Evolutionary conservation across 2,888 invertebrate species (phyloP), one percentile per base, ranked within the genome.

Genomic region (Craniophora ligustri): DNA sequence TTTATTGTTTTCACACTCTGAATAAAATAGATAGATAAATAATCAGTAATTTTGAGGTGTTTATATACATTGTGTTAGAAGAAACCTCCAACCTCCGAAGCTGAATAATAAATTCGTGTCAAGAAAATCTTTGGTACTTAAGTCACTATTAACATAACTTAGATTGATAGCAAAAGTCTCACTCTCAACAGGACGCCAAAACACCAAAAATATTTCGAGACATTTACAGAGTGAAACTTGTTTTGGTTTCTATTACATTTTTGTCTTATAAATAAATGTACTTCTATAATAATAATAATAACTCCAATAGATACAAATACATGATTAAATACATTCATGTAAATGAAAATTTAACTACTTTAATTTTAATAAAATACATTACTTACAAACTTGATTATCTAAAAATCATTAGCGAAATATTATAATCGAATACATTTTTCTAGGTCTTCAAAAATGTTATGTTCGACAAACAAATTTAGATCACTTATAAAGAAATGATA

Each of bases 1-100:
- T 92, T 91, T 92, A 92, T 88, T 88, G 78, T 86, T 82, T 81
- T 71, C 88, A 89, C 88, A 84, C 88, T 82, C 81, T 77, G 78
- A 82, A 80, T 82, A 82, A 75, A 82, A 77, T 77, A 77, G 69
- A 78, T 74, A 76, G 72, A 79, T 78, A 76, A 71, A 79, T 78
- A 78, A 78, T 76, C 73, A 49, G 48, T 45, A 48, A 35, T 40
- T 56, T 40, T 53, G 41, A 64, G 47, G 75, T 76, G 74, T 72
- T 74, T 82, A 85, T 84, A 77, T 83, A 86, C 82, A 85, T 63
- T 63, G 74, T 68, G 54, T 21, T 21, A 45, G 47, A 58, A 53
- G 39, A 47, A 55, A 56, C 19, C 16, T 38, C 23, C 16, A 8
- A 16, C 55, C 42, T 56, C n/a, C 13, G 40, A 53, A 41, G 45